These are phyloP conservation scores for Tiliacea aurago DNA, from an alignment of 2,888 invertebrate species.

Conservation along the genomic window DNA sequence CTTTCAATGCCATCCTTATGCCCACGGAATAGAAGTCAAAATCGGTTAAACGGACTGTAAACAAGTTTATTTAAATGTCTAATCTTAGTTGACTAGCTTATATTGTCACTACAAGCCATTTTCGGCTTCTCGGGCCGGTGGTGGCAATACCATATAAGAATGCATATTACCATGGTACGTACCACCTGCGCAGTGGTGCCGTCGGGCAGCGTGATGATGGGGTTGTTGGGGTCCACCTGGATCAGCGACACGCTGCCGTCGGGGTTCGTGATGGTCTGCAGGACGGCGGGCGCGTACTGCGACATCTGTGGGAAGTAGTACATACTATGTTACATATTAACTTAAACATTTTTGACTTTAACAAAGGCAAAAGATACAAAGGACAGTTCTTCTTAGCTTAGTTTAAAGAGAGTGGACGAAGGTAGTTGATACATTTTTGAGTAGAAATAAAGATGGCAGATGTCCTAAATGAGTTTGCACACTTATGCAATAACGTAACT, in stretches of 20 bases:
- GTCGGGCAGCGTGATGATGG: constrained; percentile 98
- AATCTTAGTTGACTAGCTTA: not conserved
- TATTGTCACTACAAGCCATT: not conserved
- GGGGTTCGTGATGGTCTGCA: constrained; percentile 98
- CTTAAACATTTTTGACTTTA: not conserved
- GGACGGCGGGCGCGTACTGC: constrained; percentile 96
- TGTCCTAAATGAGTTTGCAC: not conserved
- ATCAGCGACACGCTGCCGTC: constrained; percentile 99
- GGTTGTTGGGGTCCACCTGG: constrained; percentile 98
- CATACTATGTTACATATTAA: not conserved
- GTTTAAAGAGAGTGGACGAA: not conserved
- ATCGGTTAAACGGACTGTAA: too few species aligned
- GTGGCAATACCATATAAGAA: not conserved
- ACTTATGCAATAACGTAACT: not conserved
- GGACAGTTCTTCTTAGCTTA: not conserved
- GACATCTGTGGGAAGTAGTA: constrained; percentile 81
- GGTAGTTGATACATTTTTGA: not conserved
- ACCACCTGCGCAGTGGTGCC: constrained; percentile 98
- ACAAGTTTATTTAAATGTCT: too few species aligned
- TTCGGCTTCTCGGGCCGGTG: not conserved
- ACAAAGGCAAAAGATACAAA: not conserved
- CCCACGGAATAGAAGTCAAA: too few species aligned
- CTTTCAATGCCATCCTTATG: too few species aligned
- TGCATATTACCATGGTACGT: constrained; percentile 63
- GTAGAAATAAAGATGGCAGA: not conserved